Evolutionary conservation across 2,113 vertebrate genomes (phyloP), one percentile per base, ranked within the genome.

Genomic region (Oreotrochilus melanogaster): DNA sequence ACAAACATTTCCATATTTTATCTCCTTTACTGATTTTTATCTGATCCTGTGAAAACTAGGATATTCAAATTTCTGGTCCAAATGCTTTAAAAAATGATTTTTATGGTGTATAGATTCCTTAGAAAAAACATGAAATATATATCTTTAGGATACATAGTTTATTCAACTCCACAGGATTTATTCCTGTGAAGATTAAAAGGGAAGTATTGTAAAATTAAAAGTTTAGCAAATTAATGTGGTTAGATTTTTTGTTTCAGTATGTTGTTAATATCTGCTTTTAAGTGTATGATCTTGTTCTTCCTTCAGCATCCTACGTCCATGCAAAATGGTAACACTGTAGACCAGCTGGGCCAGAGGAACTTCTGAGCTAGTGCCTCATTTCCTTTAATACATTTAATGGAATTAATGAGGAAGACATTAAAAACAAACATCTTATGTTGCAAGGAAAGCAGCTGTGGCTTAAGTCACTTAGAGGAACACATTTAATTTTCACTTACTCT

Each of bases 351-450:
- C 35, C 45, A 15, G 33, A 10, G 78, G 43, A 47, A 43, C 23
- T 64, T 88, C 4, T 22, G 65, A 92, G 48, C 27, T 85, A 23
- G 31, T 80, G 60, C 37, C 7, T 13, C 0, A 0, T 80, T 87
- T 95, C 78, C 22, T 78, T 10, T 24, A 7, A 28, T 45, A 13
- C 1, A 4, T 64, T 74, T 31, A n/a, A 9, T 15, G 15, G 14
- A 9, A 42, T 78, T 84, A 1, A 35, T n/a, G 39, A 67, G 48
- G 27, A 78, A 69, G n/a, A 31, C 11, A 7, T 47, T 57, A 58
- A n/a, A 74, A 66, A 60, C 17, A 8, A 48, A 9, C 0, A 0
- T 42, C 33, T 37, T 89, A 13, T 1, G 2, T 33, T 87, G 30
- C 23, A 64, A 51, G 43, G 31, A 50, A 39, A 50, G 47, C 27